Conservation (phyloP, 1,140 invertebrate genomes). For the Aphis craccivora region DNA sequence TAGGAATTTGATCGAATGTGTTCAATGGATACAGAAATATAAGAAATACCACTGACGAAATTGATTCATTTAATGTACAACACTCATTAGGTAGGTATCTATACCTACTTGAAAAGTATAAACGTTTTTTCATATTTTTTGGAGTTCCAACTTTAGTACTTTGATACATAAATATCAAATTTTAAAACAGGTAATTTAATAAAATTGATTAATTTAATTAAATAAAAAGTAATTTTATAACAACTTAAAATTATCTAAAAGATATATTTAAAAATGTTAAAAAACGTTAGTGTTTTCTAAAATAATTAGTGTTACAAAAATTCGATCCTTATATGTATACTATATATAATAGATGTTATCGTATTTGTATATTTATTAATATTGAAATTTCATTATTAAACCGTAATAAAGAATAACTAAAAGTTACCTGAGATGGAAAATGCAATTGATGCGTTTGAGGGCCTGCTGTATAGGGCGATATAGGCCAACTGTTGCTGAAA, state of each 20-base stretch:
- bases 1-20: neutral
- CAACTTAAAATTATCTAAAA: neutral
- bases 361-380: neutral
- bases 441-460: constrained; percentile 53
- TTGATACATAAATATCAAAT: neutral
- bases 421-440: constrained; percentile 60
- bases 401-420: neutral
- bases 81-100: neutral
- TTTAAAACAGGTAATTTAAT: neutral
- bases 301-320: neutral
- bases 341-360: neutral
- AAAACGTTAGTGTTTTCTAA: neutral
- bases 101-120: no score
- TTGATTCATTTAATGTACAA: neutral
- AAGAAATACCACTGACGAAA: neutral
- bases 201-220: no score
- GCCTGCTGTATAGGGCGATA: constrained; percentile 59
- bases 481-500: constrained; percentile 54
- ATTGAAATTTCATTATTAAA: neutral
- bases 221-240: neutral
- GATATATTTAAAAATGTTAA: neutral
- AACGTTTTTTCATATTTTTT: neutral
- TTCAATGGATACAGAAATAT: neutral
- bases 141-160: neutral
- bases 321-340: neutral